phyloP scores from a whole-genome alignment of 2,113 vertebrate species.

The Chitala chitala region DNA sequence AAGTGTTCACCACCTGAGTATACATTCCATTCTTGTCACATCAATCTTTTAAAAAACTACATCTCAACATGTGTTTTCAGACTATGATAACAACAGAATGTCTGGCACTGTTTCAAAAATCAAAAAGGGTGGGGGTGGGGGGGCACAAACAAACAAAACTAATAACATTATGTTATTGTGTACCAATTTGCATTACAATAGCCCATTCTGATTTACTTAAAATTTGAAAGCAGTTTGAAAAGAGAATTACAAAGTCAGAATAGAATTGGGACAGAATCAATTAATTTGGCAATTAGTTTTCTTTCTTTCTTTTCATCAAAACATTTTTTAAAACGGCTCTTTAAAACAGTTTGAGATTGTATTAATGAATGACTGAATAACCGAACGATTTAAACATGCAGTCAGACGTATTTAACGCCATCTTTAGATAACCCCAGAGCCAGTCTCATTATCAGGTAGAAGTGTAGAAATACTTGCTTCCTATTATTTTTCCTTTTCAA shows the following conservation, averaged over 20 bases:
- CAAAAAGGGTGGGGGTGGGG: not conserved
- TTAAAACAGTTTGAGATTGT: no score
- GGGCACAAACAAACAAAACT: not conserved
- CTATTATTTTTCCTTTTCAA: not conserved
- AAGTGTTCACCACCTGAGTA: no score
- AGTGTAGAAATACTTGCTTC: conserved; percentile 13
- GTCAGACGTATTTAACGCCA: not conserved
- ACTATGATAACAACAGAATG: not conserved
- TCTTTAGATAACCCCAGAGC: not conserved
- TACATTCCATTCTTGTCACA: not conserved
- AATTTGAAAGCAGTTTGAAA: not conserved
- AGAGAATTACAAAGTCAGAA: not conserved
- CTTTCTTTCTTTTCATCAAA: no score
- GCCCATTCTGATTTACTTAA: not conserved
- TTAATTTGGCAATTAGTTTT: not conserved
- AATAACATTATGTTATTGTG: not conserved
- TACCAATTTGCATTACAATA: not conserved
- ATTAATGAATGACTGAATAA: conserved; percentile 9
- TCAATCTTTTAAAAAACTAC: not conserved
- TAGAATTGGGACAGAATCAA: not conserved
- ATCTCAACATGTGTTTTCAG: not conserved
- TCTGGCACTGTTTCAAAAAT: not conserved
- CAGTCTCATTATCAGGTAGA: conserved; percentile 10
- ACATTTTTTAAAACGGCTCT: no score
- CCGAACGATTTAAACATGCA: not conserved